phyloP scores from a whole-genome alignment of 2,888 invertebrate species.

The Odontocerum albicorne region DNA sequence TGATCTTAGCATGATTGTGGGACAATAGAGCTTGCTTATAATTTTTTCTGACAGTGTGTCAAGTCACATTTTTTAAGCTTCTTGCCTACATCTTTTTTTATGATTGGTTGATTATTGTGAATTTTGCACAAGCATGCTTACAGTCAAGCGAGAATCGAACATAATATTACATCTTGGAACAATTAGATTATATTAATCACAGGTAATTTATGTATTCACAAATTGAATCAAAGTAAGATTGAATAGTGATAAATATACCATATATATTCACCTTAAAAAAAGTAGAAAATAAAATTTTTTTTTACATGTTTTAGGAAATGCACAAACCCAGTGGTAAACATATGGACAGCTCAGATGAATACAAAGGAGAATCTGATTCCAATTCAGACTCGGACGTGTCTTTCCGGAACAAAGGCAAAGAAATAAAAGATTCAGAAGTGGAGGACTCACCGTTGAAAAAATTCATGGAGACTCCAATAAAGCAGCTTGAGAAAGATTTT shows the following conservation, averaged over 20 bases:
- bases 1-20: too few relatives aligned
- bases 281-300: neutral
- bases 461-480: conserved; percentile 18
- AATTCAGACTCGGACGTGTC: conserved; percentile 30
- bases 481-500: conserved; percentile 8
- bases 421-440: neutral
- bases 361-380: conserved; percentile 42
- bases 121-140: too few relatives aligned
- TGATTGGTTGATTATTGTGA: too few relatives aligned
- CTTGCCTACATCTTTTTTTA: too few relatives aligned
- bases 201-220: too few relatives aligned
- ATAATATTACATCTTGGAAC: too few relatives aligned
- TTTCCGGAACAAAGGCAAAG: conserved; percentile 13
- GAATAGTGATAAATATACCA: neutral
- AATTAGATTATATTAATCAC: too few relatives aligned
- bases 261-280: neutral
- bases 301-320: conserved; percentile 45
- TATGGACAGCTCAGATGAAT: conserved; percentile 58
- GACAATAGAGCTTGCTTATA: too few relatives aligned
- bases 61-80: too few relatives aligned
- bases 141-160: too few relatives aligned
- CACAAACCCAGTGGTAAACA: conserved; percentile 58
- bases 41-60: too few relatives aligned
- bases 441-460: conserved; percentile 15
- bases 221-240: too few relatives aligned